These are phyloP conservation scores for Parnassius mnemosyne DNA, from an alignment of 2,888 invertebrate species.

Conservation along the genomic window DNA sequence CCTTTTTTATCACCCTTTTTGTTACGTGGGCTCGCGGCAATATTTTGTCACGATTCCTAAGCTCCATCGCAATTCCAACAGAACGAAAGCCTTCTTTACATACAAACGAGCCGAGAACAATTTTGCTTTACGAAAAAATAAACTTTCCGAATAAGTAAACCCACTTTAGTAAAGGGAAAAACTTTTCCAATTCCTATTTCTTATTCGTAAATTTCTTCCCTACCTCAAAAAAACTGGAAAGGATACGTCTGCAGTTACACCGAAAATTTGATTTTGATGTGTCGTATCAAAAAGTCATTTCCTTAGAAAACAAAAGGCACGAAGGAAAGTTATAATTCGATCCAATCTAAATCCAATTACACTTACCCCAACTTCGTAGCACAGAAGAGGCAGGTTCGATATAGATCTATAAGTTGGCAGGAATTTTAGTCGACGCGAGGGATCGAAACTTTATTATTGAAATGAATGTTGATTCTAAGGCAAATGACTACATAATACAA, in stretches of 20 bases:
- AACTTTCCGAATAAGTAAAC: constrained; percentile 11
- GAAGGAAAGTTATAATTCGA: constrained; percentile 71
- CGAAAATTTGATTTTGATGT: constrained; percentile 69
- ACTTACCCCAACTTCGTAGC: constrained; percentile 51
- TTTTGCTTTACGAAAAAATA: constrained; percentile 7
- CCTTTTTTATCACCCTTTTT: constrained; percentile 46
- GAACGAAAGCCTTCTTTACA: constrained; percentile 31
- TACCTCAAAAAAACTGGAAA: constrained; percentile 28
- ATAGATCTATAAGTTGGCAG: constrained; percentile 37
- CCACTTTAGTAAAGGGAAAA: constrained; percentile 17
- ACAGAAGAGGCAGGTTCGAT: constrained; percentile 49
- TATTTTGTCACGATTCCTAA: constrained; percentile 48
- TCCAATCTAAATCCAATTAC: constrained; percentile 78
- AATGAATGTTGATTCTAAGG: background rate
- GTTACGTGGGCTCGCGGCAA: constrained; percentile 41
- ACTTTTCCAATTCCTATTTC: constrained; percentile 30
- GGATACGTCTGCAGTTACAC: constrained; percentile 32
- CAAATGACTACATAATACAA: too few species aligned
- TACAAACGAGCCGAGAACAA: constrained; percentile 21
- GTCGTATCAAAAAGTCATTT: constrained; percentile 74
- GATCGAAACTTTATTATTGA: constrained; percentile 23
- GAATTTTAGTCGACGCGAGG: constrained; percentile 9
- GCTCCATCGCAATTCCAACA: constrained; percentile 38
- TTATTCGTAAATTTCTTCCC: constrained; percentile 26
- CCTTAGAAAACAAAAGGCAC: constrained; percentile 64